phyloP scores from a whole-genome alignment of 2,888 invertebrate genomes.

The Dilophus febrilis region DNA sequence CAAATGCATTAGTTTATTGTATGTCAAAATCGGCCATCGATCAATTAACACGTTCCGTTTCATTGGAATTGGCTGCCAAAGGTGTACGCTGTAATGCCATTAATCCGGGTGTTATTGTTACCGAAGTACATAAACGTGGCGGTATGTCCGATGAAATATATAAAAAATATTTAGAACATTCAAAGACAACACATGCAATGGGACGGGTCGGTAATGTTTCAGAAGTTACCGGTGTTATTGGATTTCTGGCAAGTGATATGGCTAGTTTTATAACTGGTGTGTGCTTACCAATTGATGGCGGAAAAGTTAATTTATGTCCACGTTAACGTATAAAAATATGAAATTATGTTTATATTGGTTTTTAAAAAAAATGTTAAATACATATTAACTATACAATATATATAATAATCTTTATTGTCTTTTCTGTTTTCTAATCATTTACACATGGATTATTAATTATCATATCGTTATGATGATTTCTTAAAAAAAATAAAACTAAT shows the following conservation, averaged over 20 bases:
- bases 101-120: conserved; percentile 83
- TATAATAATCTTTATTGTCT: too few relatives aligned
- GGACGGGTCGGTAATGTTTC: conserved; percentile 67
- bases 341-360: too few relatives aligned
- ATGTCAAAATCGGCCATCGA: conserved; percentile 90
- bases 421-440: too few relatives aligned
- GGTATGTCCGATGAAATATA: conserved; percentile 73
- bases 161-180: conserved; percentile 64
- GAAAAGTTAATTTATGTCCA: conserved; percentile 85
- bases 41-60: conserved; percentile 84
- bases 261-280: conserved; percentile 85
- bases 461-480: too few relatives aligned
- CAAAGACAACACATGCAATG: conserved; percentile 79
- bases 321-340: conserved; percentile 41
- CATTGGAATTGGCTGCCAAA: conserved; percentile 67
- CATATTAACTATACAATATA: too few relatives aligned
- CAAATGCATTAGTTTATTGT: conserved; percentile 77
- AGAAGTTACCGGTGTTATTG: conserved; percentile 80
- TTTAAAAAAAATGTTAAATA: too few relatives aligned
- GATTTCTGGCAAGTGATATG: conserved; percentile 75
- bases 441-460: too few relatives aligned
- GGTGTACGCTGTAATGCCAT: conserved; percentile 81
- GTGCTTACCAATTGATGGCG: conserved; percentile 82
- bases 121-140: conserved; percentile 71
- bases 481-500: too few relatives aligned